phyloP scores from a whole-genome alignment of 1,140 invertebrate genomes.

The Drosophila pseudoobscura region DNA sequence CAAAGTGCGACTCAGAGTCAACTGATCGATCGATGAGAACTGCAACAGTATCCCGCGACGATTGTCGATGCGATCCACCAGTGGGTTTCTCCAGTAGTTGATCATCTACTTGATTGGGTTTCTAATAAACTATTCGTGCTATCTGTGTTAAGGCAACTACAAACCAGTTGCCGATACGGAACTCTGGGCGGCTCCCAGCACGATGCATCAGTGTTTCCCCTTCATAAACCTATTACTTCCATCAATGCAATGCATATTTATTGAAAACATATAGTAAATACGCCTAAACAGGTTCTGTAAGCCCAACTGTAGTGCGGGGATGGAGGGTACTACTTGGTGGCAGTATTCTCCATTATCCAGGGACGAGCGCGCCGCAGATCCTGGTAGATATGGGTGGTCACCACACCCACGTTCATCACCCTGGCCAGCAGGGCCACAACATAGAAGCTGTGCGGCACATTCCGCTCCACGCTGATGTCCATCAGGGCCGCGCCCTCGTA shows the following conservation, averaged over 20 bases:
- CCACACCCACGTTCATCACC: background rate
- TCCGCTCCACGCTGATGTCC: constrained; percentile 44
- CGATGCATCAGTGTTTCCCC: constrained; percentile 22
- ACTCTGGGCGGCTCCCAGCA: constrained; percentile 22
- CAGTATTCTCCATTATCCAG: constrained; percentile 44
- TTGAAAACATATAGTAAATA: constrained; percentile 8
- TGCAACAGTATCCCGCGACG: constrained; percentile 3
- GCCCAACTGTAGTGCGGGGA: too few species aligned
- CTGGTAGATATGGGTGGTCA: constrained; percentile 45
- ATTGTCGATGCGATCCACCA: constrained; percentile 9
- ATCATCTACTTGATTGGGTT: background rate
- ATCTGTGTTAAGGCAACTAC: background rate
- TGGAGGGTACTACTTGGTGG: background rate
- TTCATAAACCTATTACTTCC: constrained; percentile 20
- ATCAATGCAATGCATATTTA: constrained; percentile 14
- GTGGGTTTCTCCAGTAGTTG: constrained; percentile 18
- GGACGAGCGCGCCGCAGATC: constrained; percentile 45
- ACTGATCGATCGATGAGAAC: constrained; percentile 37
- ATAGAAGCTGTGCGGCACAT: constrained; percentile 54
- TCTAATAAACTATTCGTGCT: too few species aligned
- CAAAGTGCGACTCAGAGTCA: constrained; percentile 24
- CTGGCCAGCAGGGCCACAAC: constrained; percentile 41
- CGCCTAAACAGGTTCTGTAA: background rate
- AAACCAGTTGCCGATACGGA: constrained; percentile 53
- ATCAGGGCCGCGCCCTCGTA: constrained; percentile 46